A percentile compares a stretch with the other conserved stretches of the same genome.
Evolutionary conservation across 2,113 vertebrate genomes (phyloP).

Genomic region (Cyanoderma ruficeps): DNA sequence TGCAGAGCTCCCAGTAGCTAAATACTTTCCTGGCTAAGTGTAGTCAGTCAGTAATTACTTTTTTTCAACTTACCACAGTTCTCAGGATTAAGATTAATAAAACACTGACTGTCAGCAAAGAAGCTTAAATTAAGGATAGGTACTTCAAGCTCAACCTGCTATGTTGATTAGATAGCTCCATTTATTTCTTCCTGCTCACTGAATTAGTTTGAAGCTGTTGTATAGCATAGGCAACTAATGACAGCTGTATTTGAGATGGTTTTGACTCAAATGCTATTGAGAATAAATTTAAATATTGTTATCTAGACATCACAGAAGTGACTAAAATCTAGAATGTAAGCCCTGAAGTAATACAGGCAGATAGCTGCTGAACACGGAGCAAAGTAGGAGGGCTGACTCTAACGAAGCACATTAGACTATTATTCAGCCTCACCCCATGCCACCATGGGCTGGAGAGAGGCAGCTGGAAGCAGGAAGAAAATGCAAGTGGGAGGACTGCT

Average conservation of each 20-base stretch:
- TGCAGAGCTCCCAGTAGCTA: not conserved
- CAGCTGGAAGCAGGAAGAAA: not conserved
- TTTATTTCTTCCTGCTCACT: not conserved
- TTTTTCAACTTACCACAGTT: not conserved
- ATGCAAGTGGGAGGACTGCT: not conserved
- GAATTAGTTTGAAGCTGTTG: not conserved
- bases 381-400: not conserved
- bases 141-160: not conserved
- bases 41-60: not conserved
- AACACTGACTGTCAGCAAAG: not conserved
- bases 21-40: not conserved
- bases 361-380: not conserved
- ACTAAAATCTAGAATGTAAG: not conserved
- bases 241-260: not conserved
- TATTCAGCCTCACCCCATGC: not conserved
- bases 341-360: not conserved
- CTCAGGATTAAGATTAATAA: slow-evolving; percentile 33
- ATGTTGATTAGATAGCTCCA: not conserved
- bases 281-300: slow-evolving; percentile 5
- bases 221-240: not conserved
- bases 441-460: fast-evolving
- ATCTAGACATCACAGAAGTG: not conserved
- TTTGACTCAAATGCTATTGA: not conserved
- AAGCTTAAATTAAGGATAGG: slow-evolving; percentile 4
- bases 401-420: not conserved